Percentiles rank a stretch among this genome's conserved stretches.
Conservation (phyloP, 1,140 invertebrate species). For the Drosophila nasuta region DNA sequence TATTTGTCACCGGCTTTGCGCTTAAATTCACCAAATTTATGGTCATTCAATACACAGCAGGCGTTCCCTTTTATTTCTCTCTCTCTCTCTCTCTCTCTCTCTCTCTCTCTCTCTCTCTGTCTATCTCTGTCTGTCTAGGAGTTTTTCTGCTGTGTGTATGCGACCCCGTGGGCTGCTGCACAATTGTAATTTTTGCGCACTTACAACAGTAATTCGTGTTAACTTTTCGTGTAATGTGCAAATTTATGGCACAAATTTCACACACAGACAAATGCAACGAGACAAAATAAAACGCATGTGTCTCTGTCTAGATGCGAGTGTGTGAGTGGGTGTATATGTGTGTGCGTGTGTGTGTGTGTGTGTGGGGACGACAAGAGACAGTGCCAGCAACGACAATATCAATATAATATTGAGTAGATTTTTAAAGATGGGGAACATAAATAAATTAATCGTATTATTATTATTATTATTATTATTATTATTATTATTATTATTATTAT, state of each 20-base stretch:
- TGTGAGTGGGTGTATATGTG: not conserved
- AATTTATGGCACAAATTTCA: slow-evolving; percentile 62
- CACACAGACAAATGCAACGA: slow-evolving; percentile 39
- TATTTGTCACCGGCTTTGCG: slow-evolving; percentile 46
- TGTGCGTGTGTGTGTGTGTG: not conserved
- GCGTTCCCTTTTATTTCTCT: not conserved
- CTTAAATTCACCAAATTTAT: slow-evolving; percentile 60
- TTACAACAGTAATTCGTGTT: slow-evolving; percentile 69
- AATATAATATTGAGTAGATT: too few relatives aligned
- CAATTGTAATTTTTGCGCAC: slow-evolving; percentile 65
- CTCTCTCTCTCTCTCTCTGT: not conserved
- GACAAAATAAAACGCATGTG: slow-evolving; percentile 20
- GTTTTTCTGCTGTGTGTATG: slow-evolving; percentile 44
- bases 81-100: not conserved
- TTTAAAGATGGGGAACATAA: too few relatives aligned
- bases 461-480: too few relatives aligned
- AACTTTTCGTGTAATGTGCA: slow-evolving; percentile 68
- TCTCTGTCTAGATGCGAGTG: not conserved
- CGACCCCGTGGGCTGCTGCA: slow-evolving; percentile 26
- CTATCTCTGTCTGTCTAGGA: slow-evolving; percentile 7
- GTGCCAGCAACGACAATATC: not conserved
- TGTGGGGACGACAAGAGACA: not conserved
- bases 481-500: too few relatives aligned
- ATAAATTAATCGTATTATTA: too few relatives aligned
- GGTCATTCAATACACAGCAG: slow-evolving; percentile 48